Conservation (phyloP, 2,113 vertebrate genomes). For the Oryzias curvinotus region DNA sequence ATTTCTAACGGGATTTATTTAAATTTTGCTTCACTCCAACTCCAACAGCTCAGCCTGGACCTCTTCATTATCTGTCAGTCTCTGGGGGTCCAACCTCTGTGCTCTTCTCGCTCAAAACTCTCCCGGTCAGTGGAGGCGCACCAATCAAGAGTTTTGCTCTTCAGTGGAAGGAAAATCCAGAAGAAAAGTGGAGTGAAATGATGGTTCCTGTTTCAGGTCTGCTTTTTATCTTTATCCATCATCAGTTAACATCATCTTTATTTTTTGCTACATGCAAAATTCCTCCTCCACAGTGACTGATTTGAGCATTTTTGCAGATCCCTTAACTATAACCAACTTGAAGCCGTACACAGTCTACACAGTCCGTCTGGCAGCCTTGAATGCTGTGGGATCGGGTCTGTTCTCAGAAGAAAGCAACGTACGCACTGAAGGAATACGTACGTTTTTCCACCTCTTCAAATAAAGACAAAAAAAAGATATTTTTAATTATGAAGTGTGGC, state of each 20-base stretch:
- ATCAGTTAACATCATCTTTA: no score
- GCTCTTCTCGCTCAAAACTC: constrained; percentile 49
- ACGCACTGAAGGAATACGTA: constrained; percentile 66
- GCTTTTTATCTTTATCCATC: not conserved
- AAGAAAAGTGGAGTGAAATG: constrained; percentile 47
- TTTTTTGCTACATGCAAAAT: no score
- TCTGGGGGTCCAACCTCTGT: constrained; percentile 49
- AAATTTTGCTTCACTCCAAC: not conserved
- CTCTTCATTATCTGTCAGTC: constrained; percentile 44
- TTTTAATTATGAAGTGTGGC: not conserved
- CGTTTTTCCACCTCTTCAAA: constrained; percentile 34
- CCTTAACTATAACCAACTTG: constrained; percentile 48
- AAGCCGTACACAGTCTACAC: constrained; percentile 67
- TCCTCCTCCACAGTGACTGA: not conserved
- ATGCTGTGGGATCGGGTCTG: constrained; percentile 61
- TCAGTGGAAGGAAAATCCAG: constrained; percentile 56
- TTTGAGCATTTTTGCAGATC: constrained; percentile 39
- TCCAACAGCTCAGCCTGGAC: constrained; percentile 58
- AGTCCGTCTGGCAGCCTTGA: constrained; percentile 68
- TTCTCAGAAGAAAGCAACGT: constrained; percentile 55
- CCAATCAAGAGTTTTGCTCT: constrained; percentile 60
- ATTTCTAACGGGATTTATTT: not conserved
- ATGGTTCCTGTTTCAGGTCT: constrained; percentile 52
- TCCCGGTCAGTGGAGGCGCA: constrained; percentile 58
- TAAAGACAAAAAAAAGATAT: not conserved